Conservation (phyloP, 2,888 invertebrate genomes). For the Conistra vaccinii region DNA sequence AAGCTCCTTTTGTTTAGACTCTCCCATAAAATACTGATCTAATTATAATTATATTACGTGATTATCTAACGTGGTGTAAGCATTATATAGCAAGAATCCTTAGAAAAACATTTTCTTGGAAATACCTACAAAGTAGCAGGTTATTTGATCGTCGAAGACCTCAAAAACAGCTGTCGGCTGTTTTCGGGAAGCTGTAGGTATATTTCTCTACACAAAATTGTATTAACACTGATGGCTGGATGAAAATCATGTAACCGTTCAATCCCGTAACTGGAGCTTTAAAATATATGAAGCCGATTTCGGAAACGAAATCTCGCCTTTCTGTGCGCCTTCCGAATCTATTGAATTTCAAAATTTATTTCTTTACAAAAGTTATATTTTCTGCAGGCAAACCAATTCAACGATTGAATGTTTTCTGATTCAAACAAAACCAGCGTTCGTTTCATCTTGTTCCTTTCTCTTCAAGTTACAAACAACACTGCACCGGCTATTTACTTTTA, state of each 20-base stretch:
- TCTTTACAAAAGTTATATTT: constrained; percentile 28
- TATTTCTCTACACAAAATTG: constrained; percentile 38
- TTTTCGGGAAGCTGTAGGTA: constrained; percentile 6
- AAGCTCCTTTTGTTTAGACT: neutral
- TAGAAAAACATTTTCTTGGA: constrained; percentile 14
- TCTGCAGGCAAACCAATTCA: constrained; percentile 19
- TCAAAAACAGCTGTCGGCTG: constrained; percentile 20
- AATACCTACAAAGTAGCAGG: neutral
- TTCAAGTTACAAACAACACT: constrained; percentile 77
- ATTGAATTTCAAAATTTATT: constrained; percentile 52
- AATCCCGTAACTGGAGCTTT: constrained; percentile 53
- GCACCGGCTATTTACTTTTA: constrained; percentile 82
- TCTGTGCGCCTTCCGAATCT: constrained; percentile 30
- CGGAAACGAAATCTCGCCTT: constrained; percentile 49
- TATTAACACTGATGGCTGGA: constrained; percentile 35
- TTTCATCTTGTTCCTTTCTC: constrained; percentile 71
- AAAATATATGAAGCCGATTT: constrained; percentile 58
- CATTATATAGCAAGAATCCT: constrained; percentile 9
- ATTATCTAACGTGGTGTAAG: constrained; percentile 1
- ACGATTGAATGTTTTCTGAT: constrained; percentile 41
- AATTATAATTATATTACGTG: neutral
- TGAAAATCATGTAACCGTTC: constrained; percentile 46
- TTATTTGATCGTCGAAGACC: constrained; percentile 44
- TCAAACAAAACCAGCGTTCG: constrained; percentile 58
- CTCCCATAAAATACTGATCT: neutral